Base-by-base conservation (phyloP, 2,797 vertebrate genomes). In the Anas flavirostris region DNA sequence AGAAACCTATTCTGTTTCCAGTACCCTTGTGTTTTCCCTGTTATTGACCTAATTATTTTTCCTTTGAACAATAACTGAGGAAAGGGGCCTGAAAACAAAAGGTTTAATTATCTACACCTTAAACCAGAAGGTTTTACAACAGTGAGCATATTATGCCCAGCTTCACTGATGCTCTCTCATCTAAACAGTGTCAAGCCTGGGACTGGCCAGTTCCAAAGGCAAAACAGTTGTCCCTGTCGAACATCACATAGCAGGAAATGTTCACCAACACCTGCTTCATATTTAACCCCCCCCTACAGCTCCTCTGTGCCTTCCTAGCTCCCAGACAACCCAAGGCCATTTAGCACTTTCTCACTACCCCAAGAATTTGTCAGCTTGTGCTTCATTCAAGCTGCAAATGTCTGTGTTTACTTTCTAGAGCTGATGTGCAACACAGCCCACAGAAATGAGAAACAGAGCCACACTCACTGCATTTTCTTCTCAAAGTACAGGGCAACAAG, bases 391-490 rank as follows among this genome's bases (percentile, higher is more conserved):
- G 77, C 63, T 44, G 81, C 15, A 53, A 88, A 87, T 12, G 8
- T n/a, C 63, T 1, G 0, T 5, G 19, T 86, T 78, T 0, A 0
- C 59, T 62, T 28, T 46, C 43, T 43, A 29, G 37, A 91, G 53
- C 44, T 68, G 69, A 68, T 21, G 39, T 10, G 43, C 46, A 89
- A 79, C 85, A 26, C 31, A 43, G 55, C 12, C 41, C 41, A 64
- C 37, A 67, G 78, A 44, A 44, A 44, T 0, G 2, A 44, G 17
- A 44, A 9, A 60, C 37, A 67, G 78, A 64, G 29, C 25, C 29
- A 39, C 41, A 50, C 28, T n/a, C 21, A 4, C 5, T 48, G 28
- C 21, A 13, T 46, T 59, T 81, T 81, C n/a, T 22, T 75, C 53
- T 7, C 19, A 37, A 44, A 88, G 58, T 16, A 16, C 33, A 37